A percentile compares a stretch with the other conserved stretches of the same genome.
These are phyloP conservation scores for Varanus salvator DNA, from an alignment of 2,113 vertebrate species.

Conservation along the genomic window DNA sequence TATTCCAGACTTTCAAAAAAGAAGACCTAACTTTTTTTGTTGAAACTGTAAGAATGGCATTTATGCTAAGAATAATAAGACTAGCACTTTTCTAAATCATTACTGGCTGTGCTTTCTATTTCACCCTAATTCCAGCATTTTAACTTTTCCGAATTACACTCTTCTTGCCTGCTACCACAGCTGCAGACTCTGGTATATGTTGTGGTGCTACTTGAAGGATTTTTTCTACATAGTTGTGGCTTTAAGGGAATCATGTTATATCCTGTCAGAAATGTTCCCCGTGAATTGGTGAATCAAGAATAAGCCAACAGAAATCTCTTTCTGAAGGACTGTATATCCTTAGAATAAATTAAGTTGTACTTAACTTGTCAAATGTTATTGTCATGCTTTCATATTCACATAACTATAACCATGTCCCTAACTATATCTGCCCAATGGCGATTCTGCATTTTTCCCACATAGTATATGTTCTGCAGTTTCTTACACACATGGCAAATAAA, in stretches of 20 bases:
- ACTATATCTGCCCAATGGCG: neutral
- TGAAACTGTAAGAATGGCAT: neutral
- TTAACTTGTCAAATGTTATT: conserved; percentile 19
- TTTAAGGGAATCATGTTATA: conserved; percentile 32
- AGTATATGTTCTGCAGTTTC: neutral
- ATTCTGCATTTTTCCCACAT: rapidly evolving
- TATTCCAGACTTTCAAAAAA: neutral
- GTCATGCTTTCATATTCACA: conserved; percentile 4
- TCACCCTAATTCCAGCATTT: neutral
- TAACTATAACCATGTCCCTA: neutral
- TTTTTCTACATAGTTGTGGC: conserved; percentile 31
- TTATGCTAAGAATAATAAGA: conserved; percentile 13
- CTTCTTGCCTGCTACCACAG: neutral
- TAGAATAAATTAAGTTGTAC: conserved; percentile 23
- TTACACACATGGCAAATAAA: neutral
- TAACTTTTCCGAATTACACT: neutral
- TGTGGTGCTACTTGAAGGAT: neutral
- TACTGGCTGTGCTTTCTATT: conserved; percentile 5
- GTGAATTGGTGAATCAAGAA: neutral
- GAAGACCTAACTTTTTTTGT: neutral
- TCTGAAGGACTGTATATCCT: conserved; percentile 42
- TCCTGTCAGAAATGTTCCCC: neutral
- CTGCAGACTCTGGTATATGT: conserved; percentile 25
- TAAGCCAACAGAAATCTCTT: neutral
- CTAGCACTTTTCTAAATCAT: neutral